Conservation (phyloP, 2,797 vertebrate species). For the Microctenopoma stevenorrisi region DNA sequence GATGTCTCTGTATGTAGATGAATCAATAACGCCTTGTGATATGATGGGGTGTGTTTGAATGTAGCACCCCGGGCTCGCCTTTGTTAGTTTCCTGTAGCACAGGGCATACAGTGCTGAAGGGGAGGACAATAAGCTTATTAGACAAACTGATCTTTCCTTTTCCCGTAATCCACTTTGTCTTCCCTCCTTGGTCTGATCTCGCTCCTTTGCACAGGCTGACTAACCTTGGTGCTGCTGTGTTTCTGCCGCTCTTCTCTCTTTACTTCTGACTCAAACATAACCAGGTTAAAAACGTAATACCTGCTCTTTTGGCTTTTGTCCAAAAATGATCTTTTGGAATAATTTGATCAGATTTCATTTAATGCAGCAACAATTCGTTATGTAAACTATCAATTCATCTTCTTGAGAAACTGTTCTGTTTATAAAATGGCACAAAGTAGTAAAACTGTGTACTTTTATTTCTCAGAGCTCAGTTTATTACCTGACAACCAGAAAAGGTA, state of each 20-base stretch:
- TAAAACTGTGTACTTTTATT: neutral
- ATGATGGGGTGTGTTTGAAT: conserved; percentile 27
- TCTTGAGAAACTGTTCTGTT: neutral
- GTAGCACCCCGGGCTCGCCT: conserved; percentile 50
- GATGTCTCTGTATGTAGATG: conserved; percentile 27
- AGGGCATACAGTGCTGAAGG: conserved; percentile 24
- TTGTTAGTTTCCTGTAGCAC: conserved; percentile 38
- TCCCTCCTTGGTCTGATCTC: conserved; percentile 47
- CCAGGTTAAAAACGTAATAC: neutral
- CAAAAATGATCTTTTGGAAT: neutral
- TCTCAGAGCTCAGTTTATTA: neutral
- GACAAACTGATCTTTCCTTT: conserved; percentile 47
- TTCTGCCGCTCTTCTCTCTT: conserved; percentile 7
- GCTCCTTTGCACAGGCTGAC: conserved; percentile 25
- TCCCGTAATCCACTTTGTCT: conserved; percentile 66
- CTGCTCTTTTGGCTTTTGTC: neutral
- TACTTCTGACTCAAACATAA: neutral
- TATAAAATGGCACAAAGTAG: neutral
- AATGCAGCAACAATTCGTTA: neutral
- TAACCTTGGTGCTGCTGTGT: conserved; percentile 35
- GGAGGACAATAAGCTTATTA: conserved; percentile 54
- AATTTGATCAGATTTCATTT: neutral
- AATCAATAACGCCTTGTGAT: conserved; percentile 56
- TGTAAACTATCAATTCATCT: neutral
- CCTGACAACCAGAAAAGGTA: neutral